These are phyloP conservation scores for Andrena bucephala DNA, from an alignment of 2,888 invertebrate species.

Conservation along the genomic window DNA sequence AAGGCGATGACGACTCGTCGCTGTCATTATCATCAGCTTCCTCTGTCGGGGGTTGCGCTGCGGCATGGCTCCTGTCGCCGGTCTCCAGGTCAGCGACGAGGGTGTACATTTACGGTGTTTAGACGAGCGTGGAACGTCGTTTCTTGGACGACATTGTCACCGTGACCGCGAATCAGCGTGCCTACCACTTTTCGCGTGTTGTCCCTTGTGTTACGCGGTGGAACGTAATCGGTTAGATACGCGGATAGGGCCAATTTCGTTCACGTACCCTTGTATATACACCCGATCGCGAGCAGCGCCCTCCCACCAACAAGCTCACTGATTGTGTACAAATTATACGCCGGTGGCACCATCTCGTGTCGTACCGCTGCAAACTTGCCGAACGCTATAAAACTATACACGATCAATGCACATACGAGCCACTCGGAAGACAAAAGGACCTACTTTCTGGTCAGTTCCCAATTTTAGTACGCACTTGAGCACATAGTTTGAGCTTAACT, in stretches of 20 bases:
- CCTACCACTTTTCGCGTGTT: slow-evolving; percentile 15
- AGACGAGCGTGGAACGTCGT: slow-evolving; percentile 14
- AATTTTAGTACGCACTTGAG: too few relatives aligned
- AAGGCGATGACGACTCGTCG: slow-evolving; percentile 69
- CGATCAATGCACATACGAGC: slow-evolving; percentile 9
- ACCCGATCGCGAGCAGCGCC: slow-evolving; percentile 54
- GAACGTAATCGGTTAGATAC: slow-evolving; percentile 33
- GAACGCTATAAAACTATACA: not conserved
- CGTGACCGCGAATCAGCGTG: not conserved
- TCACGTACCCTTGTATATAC: slow-evolving; percentile 47
- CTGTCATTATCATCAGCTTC: slow-evolving; percentile 66
- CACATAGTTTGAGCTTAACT: too few relatives aligned
- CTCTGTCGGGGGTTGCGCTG: slow-evolving; percentile 60
- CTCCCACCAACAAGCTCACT: slow-evolving; percentile 29
- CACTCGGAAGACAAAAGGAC: too few relatives aligned
- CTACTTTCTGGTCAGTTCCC: too few relatives aligned
- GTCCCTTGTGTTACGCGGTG: slow-evolving; percentile 15
- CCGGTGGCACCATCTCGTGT: slow-evolving; percentile 32
- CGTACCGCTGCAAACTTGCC: not conserved
- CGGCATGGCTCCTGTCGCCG: slow-evolving; percentile 66
- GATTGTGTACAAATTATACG: slow-evolving; percentile 24
- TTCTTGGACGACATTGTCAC: slow-evolving; percentile 49
- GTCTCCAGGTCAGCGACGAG: slow-evolving; percentile 63
- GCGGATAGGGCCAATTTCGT: slow-evolving; percentile 46
- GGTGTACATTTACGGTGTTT: slow-evolving; percentile 61